These are phyloP conservation scores for Lumbricus terrestris DNA, from an alignment of 2,888 invertebrate species.

Conservation along the genomic window DNA sequence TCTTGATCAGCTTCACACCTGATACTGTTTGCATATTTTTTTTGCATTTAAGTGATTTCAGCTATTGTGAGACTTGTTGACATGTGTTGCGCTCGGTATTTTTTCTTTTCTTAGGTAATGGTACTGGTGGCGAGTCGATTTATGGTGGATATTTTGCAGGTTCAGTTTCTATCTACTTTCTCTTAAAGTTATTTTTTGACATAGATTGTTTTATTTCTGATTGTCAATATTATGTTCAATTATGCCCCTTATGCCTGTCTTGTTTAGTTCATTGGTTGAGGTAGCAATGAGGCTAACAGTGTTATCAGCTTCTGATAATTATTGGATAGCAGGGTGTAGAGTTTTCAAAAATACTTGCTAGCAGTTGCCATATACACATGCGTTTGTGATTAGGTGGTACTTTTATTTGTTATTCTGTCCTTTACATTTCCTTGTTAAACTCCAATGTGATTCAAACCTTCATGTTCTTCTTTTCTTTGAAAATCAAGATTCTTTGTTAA, in stretches of 20 bases:
- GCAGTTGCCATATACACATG: not conserved
- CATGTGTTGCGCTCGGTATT: not conserved
- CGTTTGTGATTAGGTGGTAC: not conserved
- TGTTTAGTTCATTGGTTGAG: not conserved
- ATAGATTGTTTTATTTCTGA: not conserved
- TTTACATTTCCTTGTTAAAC: not conserved
- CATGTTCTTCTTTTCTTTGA: not conserved
- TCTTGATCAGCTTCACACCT: not conserved
- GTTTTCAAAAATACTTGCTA: not conserved
- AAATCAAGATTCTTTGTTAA: not conserved
- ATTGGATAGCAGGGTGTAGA: not conserved
- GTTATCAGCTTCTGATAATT: not conserved
- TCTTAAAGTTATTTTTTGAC: not conserved
- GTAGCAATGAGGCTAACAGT: not conserved
- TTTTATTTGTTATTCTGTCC: not conserved
- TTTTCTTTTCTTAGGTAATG: constrained; percentile 74
- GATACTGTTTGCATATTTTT: not conserved
- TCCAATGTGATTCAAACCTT: not conserved
- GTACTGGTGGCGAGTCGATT: constrained; percentile 96
- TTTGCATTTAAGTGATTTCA: not conserved
- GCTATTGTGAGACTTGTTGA: not conserved
- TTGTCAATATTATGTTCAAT: not conserved
- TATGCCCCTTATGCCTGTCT: not conserved
- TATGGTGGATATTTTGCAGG: constrained; percentile 72
- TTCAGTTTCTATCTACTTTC: not conserved